These are phyloP conservation scores for Aphrophora alni DNA, from an alignment of 2,888 invertebrate genomes.

Conservation along the genomic window DNA sequence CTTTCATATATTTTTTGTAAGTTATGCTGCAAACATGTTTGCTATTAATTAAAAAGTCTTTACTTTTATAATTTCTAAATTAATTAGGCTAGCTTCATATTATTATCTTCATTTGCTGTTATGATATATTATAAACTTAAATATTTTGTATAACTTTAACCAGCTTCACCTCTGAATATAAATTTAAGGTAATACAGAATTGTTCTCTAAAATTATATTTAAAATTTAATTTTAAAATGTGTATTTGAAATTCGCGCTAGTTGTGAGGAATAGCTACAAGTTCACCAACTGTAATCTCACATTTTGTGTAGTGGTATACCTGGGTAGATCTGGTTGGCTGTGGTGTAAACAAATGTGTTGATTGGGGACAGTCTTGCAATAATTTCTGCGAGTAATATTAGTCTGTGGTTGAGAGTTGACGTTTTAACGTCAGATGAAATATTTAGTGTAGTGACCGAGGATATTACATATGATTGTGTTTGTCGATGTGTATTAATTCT, in stretches of 20 bases:
- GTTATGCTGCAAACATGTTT: no score
- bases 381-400: neutral
- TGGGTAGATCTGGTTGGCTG: neutral
- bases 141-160: no score
- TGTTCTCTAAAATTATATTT: no score
- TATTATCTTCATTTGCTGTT: no score
- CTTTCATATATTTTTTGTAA: no score
- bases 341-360: slow-evolving; percentile 9
- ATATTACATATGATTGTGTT: neutral
- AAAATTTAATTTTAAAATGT: no score
- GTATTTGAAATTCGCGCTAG: neutral
- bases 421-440: neutral
- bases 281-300: neutral
- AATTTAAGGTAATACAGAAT: no score
- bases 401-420: neutral
- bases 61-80: no score
- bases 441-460: neutral
- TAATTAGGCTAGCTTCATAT: no score
- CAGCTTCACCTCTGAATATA: no score
- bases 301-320: neutral
- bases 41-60: no score
- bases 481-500: neutral
- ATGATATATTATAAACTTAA: no score
- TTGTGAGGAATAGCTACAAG: neutral
- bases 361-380: neutral